Evolutionary conservation across 1,140 invertebrate species (phyloP).

Genomic region (Brachionus paranguensis): DNA sequence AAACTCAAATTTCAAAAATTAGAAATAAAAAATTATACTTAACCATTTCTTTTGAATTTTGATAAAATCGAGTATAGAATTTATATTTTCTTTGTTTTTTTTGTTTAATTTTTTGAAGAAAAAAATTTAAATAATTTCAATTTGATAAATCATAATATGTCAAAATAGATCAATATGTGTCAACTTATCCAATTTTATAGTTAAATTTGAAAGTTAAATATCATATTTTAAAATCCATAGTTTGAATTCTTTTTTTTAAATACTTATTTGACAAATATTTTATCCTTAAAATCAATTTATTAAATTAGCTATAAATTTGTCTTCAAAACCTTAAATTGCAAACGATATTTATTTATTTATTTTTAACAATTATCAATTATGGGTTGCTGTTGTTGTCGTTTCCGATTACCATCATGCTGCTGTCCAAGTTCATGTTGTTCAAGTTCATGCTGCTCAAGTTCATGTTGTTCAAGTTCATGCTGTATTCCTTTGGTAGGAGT

Average conservation of each 20-base stretch:
- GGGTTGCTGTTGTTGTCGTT: background rate
- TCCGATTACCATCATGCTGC: background rate
- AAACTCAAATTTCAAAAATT: too few species aligned
- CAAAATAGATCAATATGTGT: background rate
- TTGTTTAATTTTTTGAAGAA: background rate
- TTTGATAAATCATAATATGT: background rate
- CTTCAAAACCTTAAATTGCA: too few species aligned
- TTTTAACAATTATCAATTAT: background rate
- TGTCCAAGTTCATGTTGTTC: background rate
- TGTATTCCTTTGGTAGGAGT: background rate
- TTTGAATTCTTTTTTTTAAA: background rate
- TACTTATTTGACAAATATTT: too few species aligned
- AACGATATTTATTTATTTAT: too few species aligned
- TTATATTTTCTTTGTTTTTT: background rate
- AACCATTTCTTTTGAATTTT: too few species aligned
- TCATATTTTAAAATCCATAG: background rate
- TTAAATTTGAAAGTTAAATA: background rate
- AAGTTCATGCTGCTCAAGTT: background rate
- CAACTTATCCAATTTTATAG: background rate
- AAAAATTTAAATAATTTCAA: background rate
- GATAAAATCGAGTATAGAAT: background rate
- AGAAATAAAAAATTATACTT: too few species aligned
- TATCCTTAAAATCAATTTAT: too few species aligned
- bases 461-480: background rate
- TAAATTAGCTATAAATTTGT: too few species aligned